These are phyloP conservation scores for Bombus waltoni DNA, from an alignment of 1,140 invertebrate genomes.

Conservation along the genomic window DNA sequence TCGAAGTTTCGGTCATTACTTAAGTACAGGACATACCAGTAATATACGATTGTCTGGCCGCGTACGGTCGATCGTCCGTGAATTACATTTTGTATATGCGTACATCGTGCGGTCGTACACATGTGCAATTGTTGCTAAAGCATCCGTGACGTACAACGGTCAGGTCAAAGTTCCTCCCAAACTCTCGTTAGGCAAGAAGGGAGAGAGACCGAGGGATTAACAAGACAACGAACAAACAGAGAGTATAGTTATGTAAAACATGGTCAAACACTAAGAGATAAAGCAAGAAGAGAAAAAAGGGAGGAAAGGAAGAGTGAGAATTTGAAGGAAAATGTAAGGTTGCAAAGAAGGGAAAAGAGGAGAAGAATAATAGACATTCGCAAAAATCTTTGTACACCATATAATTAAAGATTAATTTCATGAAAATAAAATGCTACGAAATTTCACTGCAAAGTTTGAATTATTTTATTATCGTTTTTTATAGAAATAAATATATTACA, in stretches of 20 bases:
- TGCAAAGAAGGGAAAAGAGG: neutral
- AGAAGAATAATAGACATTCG: too few relatives aligned
- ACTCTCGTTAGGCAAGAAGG: constrained; percentile 52
- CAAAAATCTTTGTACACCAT: too few relatives aligned
- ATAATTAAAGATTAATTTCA: too few relatives aligned
- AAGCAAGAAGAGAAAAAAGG: neutral
- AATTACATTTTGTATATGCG: constrained; percentile 37
- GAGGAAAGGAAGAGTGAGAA: neutral
- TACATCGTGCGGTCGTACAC: neutral
- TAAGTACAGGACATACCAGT: constrained; percentile 49
- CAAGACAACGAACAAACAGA: neutral
- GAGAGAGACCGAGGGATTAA: constrained; percentile 15
- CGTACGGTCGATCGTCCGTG: constrained; percentile 43
- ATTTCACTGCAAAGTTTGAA: too few relatives aligned
- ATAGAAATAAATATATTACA: too few relatives aligned
- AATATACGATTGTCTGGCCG: constrained; percentile 57
- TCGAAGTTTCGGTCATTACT: constrained; percentile 58
- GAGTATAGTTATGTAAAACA: neutral
- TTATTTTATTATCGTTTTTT: too few relatives aligned
- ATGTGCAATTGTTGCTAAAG: constrained; percentile 3
- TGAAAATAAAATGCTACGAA: too few relatives aligned
- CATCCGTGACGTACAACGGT: constrained; percentile 45
- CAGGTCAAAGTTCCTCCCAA: constrained; percentile 52
- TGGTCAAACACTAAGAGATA: neutral
- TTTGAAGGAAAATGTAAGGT: neutral